Base-by-base conservation (phyloP, 1,140 invertebrate species). In the Diuraphis noxia region DNA sequence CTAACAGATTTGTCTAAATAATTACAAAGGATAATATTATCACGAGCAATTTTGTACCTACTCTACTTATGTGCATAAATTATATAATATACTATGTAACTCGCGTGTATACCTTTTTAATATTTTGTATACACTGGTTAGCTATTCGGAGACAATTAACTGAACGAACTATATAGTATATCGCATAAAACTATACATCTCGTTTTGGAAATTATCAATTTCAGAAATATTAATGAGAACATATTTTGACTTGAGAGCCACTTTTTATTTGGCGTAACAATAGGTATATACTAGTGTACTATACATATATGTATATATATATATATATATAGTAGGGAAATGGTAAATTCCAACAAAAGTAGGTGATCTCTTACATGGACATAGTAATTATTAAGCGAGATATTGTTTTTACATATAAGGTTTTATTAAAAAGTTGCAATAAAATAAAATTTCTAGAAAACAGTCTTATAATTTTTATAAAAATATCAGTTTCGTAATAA, bases 1-100 rank as follows among this genome's bases (percentile, higher is more conserved):
- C 25, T 63, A 63, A 63, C 56, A 63, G 30, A 63, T 1, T n/a
- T n/a, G 10, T 63, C 30, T n/a, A 72, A 72, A 72, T 72, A 72
- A n/a, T 72, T 72, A 72, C n/a, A 72, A 72, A 72, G 56, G 30
- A n/a, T 72, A n/a, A 72, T 72, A 72, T 63, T 63, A 63, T 72
- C 56, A 72, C n/a, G 2, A 30, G 17, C 30, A 34, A 13, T n/a
- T n/a, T 4, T 13, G 13, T 17, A 72, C 0, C 25, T 72, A 72
- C 13, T n/a, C n/a, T 72, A n/a, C 1, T n/a, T 7, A n/a, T n/a
- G 34, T 63, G 17, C 30, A 72, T 72, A 72, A n/a, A 19, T 72
- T n/a, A 72, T 72, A n/a, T n/a, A n/a, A 23, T 5, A n/a, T n/a
- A 72, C 30, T 72, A n/a, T 72, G 8, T 63, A 56, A 56, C 52